phyloP scores from a whole-genome alignment of 1,140 invertebrate species.

The Diuraphis noxia region DNA sequence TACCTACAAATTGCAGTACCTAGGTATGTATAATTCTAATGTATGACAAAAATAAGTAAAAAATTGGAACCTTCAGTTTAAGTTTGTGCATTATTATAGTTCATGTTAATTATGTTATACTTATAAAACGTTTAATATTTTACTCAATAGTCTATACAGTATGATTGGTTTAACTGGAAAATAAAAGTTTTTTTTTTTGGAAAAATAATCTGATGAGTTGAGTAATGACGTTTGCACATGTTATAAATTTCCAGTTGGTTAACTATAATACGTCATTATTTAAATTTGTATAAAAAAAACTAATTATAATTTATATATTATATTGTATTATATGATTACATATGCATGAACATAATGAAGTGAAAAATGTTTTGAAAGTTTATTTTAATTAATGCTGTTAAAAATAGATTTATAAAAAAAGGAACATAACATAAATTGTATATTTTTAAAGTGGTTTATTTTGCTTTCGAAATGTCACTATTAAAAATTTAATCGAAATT shows the following conservation, averaged over 20 bases:
- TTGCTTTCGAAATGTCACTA: background rate
- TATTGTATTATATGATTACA: background rate
- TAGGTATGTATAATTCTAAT: background rate
- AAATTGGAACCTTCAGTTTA: background rate
- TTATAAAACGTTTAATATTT: background rate
- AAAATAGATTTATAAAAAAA: background rate
- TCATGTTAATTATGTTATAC: background rate
- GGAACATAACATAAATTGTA: background rate
- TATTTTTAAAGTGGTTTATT: background rate
- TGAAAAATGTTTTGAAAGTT: conserved; percentile 1
- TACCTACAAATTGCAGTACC: background rate
- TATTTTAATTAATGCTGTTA: background rate
- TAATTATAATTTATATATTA: background rate
- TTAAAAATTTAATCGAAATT: background rate
- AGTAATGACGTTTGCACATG: background rate
- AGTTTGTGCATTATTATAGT: background rate
- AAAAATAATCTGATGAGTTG: background rate
- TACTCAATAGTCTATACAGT: background rate
- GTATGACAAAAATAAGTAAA: background rate
- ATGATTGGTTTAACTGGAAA: background rate
- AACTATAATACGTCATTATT: conserved; percentile 1
- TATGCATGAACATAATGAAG: background rate
- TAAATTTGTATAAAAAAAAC: conserved; percentile 32
- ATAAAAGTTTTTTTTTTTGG: background rate
- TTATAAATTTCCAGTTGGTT: background rate